Evolutionary conservation across 2,797 vertebrate species (phyloP).

Genomic region (Crax fasciolata): DNA sequence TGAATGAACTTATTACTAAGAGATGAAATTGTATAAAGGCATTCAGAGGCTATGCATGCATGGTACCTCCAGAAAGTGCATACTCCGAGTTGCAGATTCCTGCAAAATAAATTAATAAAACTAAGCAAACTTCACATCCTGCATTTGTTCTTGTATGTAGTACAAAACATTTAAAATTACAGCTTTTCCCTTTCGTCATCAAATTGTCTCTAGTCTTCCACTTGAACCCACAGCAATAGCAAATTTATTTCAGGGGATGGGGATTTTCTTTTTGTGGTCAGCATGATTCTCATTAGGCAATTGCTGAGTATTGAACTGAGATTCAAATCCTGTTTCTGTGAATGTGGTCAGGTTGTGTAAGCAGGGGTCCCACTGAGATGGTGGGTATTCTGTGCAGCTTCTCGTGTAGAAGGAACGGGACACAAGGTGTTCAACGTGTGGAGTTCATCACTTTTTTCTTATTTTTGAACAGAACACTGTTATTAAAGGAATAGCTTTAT

Average conservation of each 20-base stretch:
- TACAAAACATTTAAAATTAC: slow-evolving; percentile 35
- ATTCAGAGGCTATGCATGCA: slow-evolving; percentile 85
- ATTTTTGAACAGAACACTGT: background rate
- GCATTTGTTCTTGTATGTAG: slow-evolving; percentile 80
- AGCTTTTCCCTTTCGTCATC: background rate
- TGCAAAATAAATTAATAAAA: slow-evolving; percentile 86
- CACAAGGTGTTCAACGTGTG: rapidly evolving
- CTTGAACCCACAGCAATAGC: background rate
- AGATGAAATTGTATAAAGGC: slow-evolving; percentile 84
- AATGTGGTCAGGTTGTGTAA: background rate
- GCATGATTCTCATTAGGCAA: background rate
- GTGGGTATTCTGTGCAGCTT: background rate
- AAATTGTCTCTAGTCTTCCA: background rate
- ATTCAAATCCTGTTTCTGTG: background rate
- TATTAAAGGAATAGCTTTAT: too few relatives aligned
- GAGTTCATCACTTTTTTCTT: rapidly evolving
- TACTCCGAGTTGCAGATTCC: slow-evolving; percentile 79
- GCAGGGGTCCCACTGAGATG: background rate
- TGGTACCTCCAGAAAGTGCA: slow-evolving; percentile 82
- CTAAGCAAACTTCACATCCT: slow-evolving; percentile 80
- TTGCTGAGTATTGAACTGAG: background rate
- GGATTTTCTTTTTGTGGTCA: background rate
- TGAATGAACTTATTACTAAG: slow-evolving; percentile 83
- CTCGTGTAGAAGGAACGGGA: background rate
- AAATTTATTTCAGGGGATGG: background rate